Evolutionary conservation across 2,797 vertebrate species (phyloP).

Genomic region (Trachurus trachurus): DNA sequence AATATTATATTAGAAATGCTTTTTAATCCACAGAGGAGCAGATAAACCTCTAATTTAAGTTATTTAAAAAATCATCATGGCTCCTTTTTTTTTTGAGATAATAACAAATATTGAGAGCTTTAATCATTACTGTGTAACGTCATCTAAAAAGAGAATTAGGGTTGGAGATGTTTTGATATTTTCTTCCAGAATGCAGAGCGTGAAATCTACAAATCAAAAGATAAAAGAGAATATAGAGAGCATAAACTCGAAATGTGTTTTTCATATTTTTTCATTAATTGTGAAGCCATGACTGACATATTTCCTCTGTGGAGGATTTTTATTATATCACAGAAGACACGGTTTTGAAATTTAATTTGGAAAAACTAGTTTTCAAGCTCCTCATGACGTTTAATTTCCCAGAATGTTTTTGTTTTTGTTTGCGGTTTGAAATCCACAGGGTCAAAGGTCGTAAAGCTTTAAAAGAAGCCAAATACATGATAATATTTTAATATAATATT

Average conservation of each 20-base stretch:
- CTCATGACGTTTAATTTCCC: neutral
- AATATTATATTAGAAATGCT: too few relatives aligned
- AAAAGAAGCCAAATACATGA: conserved; percentile 30
- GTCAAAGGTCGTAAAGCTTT: conserved; percentile 23
- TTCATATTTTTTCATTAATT: conserved; percentile 4
- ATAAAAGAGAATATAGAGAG: neutral
- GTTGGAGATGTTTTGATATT: neutral
- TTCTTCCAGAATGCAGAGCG: neutral
- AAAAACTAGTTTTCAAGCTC: neutral
- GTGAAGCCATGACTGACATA: neutral
- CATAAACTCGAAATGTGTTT: neutral
- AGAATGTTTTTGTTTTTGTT: neutral
- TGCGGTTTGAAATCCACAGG: neutral
- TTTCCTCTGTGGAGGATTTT: neutral
- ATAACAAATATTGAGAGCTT: neutral
- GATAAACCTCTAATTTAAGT: neutral
- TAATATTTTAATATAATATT: too few relatives aligned
- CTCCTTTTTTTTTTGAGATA: too few relatives aligned
- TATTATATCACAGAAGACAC: neutral
- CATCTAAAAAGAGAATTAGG: too few relatives aligned
- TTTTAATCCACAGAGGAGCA: neutral
- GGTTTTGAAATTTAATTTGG: neutral
- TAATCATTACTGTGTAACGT: neutral
- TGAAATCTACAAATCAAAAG: neutral
- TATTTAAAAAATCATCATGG: neutral